Evolutionary conservation across 2,888 invertebrate genomes (phyloP).

Genomic region (Pammene aurita): DNA sequence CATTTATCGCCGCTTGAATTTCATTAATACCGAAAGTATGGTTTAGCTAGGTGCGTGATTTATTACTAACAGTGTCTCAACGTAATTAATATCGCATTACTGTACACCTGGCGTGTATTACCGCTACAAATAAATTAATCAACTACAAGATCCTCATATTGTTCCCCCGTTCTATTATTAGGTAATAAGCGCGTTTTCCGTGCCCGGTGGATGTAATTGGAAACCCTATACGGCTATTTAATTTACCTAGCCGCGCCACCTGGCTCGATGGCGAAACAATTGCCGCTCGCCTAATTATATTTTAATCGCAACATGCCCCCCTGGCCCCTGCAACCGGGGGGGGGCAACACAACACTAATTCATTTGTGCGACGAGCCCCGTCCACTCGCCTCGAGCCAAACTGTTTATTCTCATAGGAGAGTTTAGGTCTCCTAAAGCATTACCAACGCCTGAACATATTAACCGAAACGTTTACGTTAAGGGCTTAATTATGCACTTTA

Average conservation of each 20-base stretch:
- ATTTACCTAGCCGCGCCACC: conserved; percentile 79
- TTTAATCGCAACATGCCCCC: conserved; percentile 78
- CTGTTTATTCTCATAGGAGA: conserved; percentile 82
- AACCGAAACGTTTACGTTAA: conserved; percentile 79
- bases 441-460: conserved; percentile 79
- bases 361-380: conserved; percentile 74
- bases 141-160: conserved; percentile 67
- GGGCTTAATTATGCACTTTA: conserved; percentile 79
- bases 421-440: conserved; percentile 80
- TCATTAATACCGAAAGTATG: conserved; percentile 76
- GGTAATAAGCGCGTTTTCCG: conserved; percentile 74
- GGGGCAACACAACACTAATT: conserved; percentile 70
- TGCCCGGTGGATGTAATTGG: conserved; percentile 72
- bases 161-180: conserved; percentile 72
- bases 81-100: conserved; percentile 74
- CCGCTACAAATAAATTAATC: conserved; percentile 66
- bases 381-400: conserved; percentile 64
- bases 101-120: conserved; percentile 58
- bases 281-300: conserved; percentile 81
- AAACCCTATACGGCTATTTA: conserved; percentile 79
- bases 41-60: conserved; percentile 72
- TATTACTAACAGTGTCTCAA: conserved; percentile 70
- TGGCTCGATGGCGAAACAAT: conserved; percentile 82
- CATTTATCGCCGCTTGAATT: conserved; percentile 81
- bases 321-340: conserved; percentile 51